Evolutionary conservation across 1,140 invertebrate species (phyloP).

Genomic region (Tachypleus tridentatus): DNA sequence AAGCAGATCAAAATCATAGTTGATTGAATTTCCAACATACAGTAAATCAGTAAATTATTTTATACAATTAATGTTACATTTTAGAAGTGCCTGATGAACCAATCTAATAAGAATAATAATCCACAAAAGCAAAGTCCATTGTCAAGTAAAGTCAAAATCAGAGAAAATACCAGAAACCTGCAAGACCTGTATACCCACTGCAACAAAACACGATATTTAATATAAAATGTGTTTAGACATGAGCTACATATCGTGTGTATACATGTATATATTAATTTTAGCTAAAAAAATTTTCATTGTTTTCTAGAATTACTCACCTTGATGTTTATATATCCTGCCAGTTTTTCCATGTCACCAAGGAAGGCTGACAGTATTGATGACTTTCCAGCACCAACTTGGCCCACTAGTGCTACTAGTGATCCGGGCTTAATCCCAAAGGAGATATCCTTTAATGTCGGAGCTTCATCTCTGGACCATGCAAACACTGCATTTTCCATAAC

Average conservation of each 20-base stretch:
- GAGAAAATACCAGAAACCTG: no score
- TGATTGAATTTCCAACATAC: no score
- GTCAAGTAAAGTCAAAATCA: no score
- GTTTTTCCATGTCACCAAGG: slow-evolving; percentile 27
- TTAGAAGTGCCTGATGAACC: no score
- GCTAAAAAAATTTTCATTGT: no score
- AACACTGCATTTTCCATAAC: slow-evolving; percentile 21
- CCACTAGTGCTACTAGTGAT: slow-evolving; percentile 35
- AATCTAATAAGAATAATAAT: no score
- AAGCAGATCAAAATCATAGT: no score
- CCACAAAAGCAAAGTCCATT: no score
- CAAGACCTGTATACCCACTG: not conserved
- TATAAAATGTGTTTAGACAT: not conserved
- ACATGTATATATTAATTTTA: no score
- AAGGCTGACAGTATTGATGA: slow-evolving; percentile 34
- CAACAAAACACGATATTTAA: not conserved
- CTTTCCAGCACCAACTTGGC: slow-evolving; percentile 39
- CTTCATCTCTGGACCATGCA: slow-evolving; percentile 21
- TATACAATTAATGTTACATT: no score
- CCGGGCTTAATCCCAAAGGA: slow-evolving; percentile 18
- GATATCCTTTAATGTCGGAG: slow-evolving; percentile 16
- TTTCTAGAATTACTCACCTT: slow-evolving; percentile 1
- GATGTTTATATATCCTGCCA: slow-evolving; percentile 6
- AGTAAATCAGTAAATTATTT: no score
- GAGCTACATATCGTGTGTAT: not conserved